These are phyloP conservation scores for Macropus fuliginosus DNA, from an alignment of 2,797 vertebrate genomes.

Conservation along the genomic window DNA sequence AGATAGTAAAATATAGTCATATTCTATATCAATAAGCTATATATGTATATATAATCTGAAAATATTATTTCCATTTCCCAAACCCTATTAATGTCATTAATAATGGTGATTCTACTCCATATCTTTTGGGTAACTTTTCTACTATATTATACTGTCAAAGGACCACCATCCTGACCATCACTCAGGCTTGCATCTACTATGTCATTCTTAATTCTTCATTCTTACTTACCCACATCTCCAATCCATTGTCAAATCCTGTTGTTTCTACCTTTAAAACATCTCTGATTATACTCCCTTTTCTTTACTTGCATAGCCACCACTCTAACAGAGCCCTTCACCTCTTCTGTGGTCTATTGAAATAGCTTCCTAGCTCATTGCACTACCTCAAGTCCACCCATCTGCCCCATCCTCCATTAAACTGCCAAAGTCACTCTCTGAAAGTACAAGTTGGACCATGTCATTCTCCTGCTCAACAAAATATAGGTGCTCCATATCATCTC, in stretches of 20 bases:
- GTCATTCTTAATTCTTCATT: neutral
- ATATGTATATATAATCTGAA: neutral
- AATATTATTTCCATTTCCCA: neutral
- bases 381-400: no score
- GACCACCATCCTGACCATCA: neutral
- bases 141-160: neutral
- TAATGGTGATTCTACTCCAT: neutral
- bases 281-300: neutral
- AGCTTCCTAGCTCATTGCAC: neutral
- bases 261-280: neutral
- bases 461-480: neutral
- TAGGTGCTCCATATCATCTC: neutral
- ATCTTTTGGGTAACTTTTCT: neutral
- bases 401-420: no score
- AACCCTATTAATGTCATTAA: neutral
- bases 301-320: neutral
- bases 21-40: neutral
- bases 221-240: neutral
- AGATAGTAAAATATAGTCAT: neutral
- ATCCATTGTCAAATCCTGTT: neutral
- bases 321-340: neutral
- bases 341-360: neutral
- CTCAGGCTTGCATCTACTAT: neutral
- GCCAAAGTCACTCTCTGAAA: no score
- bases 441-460: neutral